phyloP scores from a whole-genome alignment of 2,888 invertebrate species.

The Cheilosia urbana region DNA sequence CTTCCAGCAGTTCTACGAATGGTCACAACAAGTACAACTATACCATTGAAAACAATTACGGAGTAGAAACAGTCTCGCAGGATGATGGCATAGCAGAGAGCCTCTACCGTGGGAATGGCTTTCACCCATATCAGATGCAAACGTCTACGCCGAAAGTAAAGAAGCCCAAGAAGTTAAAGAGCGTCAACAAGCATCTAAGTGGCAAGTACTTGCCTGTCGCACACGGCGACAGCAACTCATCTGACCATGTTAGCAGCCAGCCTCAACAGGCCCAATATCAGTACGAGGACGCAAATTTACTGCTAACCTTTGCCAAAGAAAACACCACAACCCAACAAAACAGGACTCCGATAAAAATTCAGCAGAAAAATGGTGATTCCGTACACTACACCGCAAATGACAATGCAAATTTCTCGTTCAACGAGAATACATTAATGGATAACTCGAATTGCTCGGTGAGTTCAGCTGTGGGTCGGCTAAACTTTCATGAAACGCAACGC shows the following conservation, averaged over 20 bases:
- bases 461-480: conserved; percentile 80
- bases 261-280: conserved; percentile 71
- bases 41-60: conserved; percentile 80
- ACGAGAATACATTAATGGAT: conserved; percentile 80
- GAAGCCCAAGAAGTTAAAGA: conserved; percentile 76
- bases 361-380: conserved; percentile 70
- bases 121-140: conserved; percentile 81
- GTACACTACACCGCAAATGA: conserved; percentile 80
- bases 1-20: conserved; percentile 77
- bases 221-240: conserved; percentile 81
- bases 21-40: conserved; percentile 81
- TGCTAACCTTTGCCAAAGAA: conserved; percentile 77
- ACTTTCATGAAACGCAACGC: conserved; percentile 79
- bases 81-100: conserved; percentile 38
- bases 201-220: conserved; percentile 76
- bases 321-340: conserved; percentile 74
- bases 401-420: conserved; percentile 82
- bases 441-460: conserved; percentile 82
- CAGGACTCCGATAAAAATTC: conserved; percentile 64
- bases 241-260: conserved; percentile 65
- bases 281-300: conserved; percentile 77
- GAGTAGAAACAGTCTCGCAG: conserved; percentile 75
- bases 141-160: conserved; percentile 82
- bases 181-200: conserved; percentile 77
- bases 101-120: conserved; percentile 79